Evolutionary conservation across 2,888 invertebrate species (phyloP).

Genomic region (Hirtodrosophila histrioides): DNA sequence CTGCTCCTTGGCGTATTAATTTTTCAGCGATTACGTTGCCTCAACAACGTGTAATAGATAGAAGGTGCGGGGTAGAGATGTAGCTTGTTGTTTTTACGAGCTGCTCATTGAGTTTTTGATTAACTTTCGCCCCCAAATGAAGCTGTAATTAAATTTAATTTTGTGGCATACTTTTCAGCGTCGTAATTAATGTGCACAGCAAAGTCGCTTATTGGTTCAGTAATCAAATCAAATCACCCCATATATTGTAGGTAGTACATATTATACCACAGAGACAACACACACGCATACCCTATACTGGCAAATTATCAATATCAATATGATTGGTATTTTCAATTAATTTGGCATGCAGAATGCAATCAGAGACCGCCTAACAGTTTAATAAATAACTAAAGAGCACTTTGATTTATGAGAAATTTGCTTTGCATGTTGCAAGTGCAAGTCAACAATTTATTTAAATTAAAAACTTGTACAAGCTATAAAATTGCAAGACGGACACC

Average conservation of each 20-base stretch:
- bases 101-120: constrained; percentile 77
- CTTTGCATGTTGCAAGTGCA: constrained; percentile 17
- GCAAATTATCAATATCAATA: constrained; percentile 34
- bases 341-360: constrained; percentile 32
- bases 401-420: constrained; percentile 8
- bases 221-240: constrained; percentile 59
- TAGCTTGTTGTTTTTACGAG: constrained; percentile 58
- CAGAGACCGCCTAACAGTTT: constrained; percentile 17
- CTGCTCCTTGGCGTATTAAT: constrained; percentile 63
- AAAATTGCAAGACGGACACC: constrained; percentile 29
- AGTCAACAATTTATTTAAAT: constrained; percentile 64
- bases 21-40: constrained; percentile 76
- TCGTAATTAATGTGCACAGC: constrained; percentile 57
- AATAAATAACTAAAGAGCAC: constrained; percentile 31
- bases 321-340: constrained; percentile 48
- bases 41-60: constrained; percentile 72
- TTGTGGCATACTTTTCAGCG: constrained; percentile 69
- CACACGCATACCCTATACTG: neutral
- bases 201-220: constrained; percentile 48
- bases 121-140: constrained; percentile 71
- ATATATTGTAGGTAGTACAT: constrained; percentile 3
- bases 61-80: constrained; percentile 9
- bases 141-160: constrained; percentile 79
- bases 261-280: constrained; percentile 4
- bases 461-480: constrained; percentile 51